Conservation (phyloP, 1,140 invertebrate genomes). For the Zaprionus gabonicus region DNA sequence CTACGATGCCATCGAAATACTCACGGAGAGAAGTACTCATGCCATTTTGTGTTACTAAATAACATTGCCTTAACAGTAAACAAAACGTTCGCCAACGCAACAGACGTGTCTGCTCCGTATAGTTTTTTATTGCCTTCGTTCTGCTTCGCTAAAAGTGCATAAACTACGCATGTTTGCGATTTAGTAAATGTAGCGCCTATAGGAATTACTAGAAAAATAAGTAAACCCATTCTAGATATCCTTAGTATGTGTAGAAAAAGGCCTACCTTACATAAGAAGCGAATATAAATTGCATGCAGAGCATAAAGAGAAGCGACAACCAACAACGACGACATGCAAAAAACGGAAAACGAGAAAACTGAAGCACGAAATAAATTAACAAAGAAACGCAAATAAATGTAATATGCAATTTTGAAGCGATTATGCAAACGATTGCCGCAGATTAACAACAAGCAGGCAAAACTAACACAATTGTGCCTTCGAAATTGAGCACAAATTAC, state of each 20-base stretch:
- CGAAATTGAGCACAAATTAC: conserved; percentile 13
- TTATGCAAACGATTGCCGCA: conserved; percentile 38
- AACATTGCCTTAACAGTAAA: conserved; percentile 41
- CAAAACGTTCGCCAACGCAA: conserved; percentile 36
- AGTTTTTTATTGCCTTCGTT: not conserved
- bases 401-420: conserved; percentile 22
- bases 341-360: not conserved
- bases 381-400: conserved; percentile 40
- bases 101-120: conserved; percentile 23
- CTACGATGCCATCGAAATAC: conserved; percentile 13
- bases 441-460: conserved; percentile 6
- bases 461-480: conserved; percentile 19
- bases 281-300: conserved; percentile 13
- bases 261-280: conserved; percentile 23
- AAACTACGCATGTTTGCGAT: conserved; percentile 26
- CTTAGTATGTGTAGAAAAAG: not conserved
- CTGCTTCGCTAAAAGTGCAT: conserved; percentile 19
- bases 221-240: conserved; percentile 5
- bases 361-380: conserved; percentile 20
- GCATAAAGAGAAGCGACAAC: conserved; percentile 4
- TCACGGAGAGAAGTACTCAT: conserved; percentile 12
- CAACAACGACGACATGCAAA: conserved; percentile 15
- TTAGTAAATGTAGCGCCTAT: conserved; percentile 20
- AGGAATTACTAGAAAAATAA: conserved; percentile 6
- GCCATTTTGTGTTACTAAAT: conserved; percentile 5